phyloP scores from a whole-genome alignment of 2,888 invertebrate species.

The Amblyjoppa fuscipennis region DNA sequence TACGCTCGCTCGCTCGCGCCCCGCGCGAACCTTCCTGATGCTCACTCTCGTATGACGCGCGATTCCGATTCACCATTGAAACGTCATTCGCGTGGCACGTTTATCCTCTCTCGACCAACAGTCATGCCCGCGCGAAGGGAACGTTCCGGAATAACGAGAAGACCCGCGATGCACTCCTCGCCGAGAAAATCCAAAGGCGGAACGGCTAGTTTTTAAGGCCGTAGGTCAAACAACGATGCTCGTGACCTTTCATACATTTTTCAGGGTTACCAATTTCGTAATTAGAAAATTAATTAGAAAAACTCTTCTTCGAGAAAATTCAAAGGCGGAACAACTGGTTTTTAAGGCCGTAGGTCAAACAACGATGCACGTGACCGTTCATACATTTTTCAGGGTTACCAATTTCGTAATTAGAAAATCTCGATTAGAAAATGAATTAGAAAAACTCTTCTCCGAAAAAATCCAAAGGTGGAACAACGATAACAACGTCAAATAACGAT shows the following conservation, averaged over 20 bases:
- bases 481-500: too few relatives aligned
- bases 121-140: slow-evolving; percentile 4
- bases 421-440: too few relatives aligned
- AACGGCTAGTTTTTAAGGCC: not conserved
- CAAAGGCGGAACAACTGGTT: not conserved
- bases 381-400: too few relatives aligned
- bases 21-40: slow-evolving; percentile 1
- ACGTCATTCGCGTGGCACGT: slow-evolving; percentile 21
- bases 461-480: too few relatives aligned
- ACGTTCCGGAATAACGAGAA: slow-evolving; percentile 9
- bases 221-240: too few relatives aligned
- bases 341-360: not conserved
- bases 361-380: too few relatives aligned
- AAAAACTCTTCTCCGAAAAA: too few relatives aligned
- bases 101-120: not conserved
- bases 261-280: too few relatives aligned
- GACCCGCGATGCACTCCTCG: not conserved
- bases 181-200: not conserved
- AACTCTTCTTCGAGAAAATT: too few relatives aligned
- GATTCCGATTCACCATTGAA: slow-evolving; percentile 52
- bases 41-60: slow-evolving; percentile 27
- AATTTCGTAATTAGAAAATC: too few relatives aligned
- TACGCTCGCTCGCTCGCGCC: slow-evolving; percentile 1
- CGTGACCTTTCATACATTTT: too few relatives aligned
- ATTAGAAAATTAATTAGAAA: too few relatives aligned